Evolutionary conservation across 2,888 invertebrate genomes (phyloP).

Genomic region (Abrostola triplasia): DNA sequence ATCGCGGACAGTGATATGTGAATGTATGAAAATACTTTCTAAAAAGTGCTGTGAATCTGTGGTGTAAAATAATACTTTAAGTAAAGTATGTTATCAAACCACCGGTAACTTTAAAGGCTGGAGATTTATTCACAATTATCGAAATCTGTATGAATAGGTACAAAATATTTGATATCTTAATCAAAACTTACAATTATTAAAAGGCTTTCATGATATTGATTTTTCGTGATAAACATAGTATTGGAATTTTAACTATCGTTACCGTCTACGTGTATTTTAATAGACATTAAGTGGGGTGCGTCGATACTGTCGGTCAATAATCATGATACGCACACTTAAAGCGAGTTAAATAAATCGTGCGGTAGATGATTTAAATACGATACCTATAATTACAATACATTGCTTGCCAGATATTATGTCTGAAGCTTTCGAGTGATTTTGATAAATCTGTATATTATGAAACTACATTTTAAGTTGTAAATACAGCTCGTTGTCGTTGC

Average conservation of each 20-base stretch:
- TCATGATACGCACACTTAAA: conserved; percentile 51
- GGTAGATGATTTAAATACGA: conserved; percentile 23
- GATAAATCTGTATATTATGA: conserved; percentile 33
- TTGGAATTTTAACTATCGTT: conserved; percentile 29
- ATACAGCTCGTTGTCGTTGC: conserved; percentile 36
- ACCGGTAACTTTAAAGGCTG: conserved; percentile 18
- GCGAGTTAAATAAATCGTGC: conserved; percentile 28
- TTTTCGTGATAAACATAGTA: conserved; percentile 33
- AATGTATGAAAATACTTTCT: conserved; percentile 47
- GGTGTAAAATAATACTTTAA: conserved; percentile 56
- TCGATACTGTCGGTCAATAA: conserved; percentile 42
- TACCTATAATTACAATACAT: conserved; percentile 23
- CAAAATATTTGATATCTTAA: not conserved
- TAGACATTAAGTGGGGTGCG: conserved; percentile 28
- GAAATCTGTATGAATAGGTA: conserved; percentile 15
- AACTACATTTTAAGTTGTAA: conserved; percentile 37
- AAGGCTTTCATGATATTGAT: conserved; percentile 26
- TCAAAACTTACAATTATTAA: conserved; percentile 17
- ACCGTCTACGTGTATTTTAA: conserved; percentile 11
- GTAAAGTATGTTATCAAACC: conserved; percentile 18
- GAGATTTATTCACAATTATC: conserved; percentile 25
- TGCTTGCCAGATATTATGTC: conserved; percentile 45
- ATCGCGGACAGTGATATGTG: conserved; percentile 24
- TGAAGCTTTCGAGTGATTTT: conserved; percentile 45
- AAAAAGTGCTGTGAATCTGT: conserved; percentile 75